A percentile compares a stretch with the other conserved stretches of the same genome.
These are phyloP conservation scores for Calyptommatus sinebrachiatus DNA, from an alignment of 2,113 vertebrate genomes.

Conservation along the genomic window DNA sequence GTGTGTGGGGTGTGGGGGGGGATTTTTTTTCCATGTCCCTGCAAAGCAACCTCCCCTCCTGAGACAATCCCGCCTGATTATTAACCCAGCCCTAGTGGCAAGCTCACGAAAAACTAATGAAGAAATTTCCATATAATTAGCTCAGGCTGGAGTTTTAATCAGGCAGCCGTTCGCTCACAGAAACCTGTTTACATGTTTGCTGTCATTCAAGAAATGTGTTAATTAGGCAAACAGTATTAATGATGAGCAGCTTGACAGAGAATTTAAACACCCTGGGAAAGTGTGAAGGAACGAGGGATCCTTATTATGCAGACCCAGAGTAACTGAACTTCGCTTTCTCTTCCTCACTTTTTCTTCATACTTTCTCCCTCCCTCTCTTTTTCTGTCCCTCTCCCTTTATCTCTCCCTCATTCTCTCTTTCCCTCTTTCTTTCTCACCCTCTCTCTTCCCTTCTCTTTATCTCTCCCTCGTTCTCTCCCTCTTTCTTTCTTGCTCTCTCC, in stretches of 20 bases:
- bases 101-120: conserved; percentile 39
- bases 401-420: too few relatives aligned
- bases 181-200: conserved; percentile 67
- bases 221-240: conserved; percentile 64
- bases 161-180: conserved; percentile 53
- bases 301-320: fast-evolving
- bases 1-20: too few relatives aligned
- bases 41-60: background rate
- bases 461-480: too few relatives aligned
- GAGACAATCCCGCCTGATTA: background rate
- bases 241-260: conserved; percentile 38
- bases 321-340: background rate
- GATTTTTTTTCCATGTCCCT: too few relatives aligned
- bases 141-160: conserved; percentile 60
- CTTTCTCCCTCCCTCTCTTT: too few relatives aligned
- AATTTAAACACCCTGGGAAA: conserved; percentile 5
- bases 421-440: too few relatives aligned
- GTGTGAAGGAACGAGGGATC: conserved; percentile 16
- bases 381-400: too few relatives aligned
- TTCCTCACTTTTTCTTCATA: too few relatives aligned
- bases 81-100: background rate
- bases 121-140: conserved; percentile 67
- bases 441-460: too few relatives aligned
- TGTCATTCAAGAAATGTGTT: conserved; percentile 46
- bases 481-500: background rate